These are phyloP conservation scores for Galeopterus variegatus DNA, from an alignment of 2,113 vertebrate species.

Conservation along the genomic window DNA sequence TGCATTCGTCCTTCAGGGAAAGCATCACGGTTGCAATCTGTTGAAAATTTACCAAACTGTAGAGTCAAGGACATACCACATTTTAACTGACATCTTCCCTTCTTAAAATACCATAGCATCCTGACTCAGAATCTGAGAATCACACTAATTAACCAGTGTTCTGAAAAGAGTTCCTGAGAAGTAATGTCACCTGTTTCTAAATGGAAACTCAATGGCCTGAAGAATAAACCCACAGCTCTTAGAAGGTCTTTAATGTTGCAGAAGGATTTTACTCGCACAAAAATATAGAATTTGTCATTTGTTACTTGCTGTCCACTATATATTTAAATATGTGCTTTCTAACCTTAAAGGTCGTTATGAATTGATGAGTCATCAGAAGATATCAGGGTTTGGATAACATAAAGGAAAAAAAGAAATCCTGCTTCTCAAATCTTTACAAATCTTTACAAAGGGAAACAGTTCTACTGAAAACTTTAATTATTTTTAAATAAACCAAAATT, in stretches of 20 bases:
- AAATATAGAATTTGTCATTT: neutral
- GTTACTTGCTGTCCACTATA: neutral
- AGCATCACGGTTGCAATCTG: neutral
- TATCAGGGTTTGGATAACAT: neutral
- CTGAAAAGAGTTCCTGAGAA: neutral
- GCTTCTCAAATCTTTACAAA: neutral
- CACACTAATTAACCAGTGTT: neutral
- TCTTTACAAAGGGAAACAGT: neutral
- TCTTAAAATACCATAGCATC: neutral
- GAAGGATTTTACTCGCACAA: neutral
- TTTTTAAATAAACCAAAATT: constrained; percentile 48
- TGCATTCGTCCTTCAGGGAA: neutral
- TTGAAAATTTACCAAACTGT: constrained; percentile 3
- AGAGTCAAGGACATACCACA: neutral
- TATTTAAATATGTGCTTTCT: constrained; percentile 23
- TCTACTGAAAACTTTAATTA: neutral
- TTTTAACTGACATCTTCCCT: neutral
- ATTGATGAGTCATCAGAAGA: neutral
- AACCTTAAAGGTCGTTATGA: neutral
- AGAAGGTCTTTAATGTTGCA: neutral
- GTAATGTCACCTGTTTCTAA: neutral
- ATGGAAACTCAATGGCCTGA: neutral
- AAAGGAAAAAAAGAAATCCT: neutral
- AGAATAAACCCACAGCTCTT: neutral
- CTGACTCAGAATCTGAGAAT: neutral